Evolutionary conservation across 2,797 vertebrate genomes (phyloP).

Genomic region (Sylvia borin): DNA sequence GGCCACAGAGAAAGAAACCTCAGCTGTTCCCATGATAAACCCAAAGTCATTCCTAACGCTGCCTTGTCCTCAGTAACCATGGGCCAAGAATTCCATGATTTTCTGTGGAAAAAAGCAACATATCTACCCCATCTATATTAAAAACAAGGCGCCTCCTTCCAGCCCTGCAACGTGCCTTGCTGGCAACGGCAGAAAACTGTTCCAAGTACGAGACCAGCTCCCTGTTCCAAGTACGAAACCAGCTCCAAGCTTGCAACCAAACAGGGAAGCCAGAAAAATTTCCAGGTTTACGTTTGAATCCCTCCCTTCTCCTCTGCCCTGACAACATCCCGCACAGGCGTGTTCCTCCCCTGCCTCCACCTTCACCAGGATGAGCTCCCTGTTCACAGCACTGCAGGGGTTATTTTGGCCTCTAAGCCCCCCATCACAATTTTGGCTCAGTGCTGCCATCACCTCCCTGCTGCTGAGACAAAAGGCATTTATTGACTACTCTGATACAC

Average conservation of each 20-base stretch:
- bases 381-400: slow-evolving; percentile 6
- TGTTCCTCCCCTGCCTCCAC: background rate
- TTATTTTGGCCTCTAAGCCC: slow-evolving; percentile 52
- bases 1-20: slow-evolving; percentile 39
- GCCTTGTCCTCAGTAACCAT: background rate
- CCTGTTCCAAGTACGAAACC: background rate
- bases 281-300: slow-evolving; percentile 52
- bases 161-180: background rate
- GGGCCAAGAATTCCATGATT: background rate
- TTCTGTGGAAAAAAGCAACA: background rate
- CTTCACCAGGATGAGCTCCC: background rate
- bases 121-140: background rate
- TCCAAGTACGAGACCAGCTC: background rate
- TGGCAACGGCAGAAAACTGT: background rate
- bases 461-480: slow-evolving; percentile 73
- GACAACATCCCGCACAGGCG: background rate
- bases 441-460: slow-evolving; percentile 35
- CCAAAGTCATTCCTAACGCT: background rate
- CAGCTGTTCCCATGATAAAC: background rate
- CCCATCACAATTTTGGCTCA: slow-evolving; percentile 54
- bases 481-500: slow-evolving; percentile 74
- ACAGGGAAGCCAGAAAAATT: slow-evolving; percentile 41
- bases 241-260: background rate
- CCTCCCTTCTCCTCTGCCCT: slow-evolving; percentile 23
- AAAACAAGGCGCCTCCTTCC: background rate